Evolutionary conservation across 2,113 vertebrate species (phyloP).

Genomic region (Pachyramphus minor): DNA sequence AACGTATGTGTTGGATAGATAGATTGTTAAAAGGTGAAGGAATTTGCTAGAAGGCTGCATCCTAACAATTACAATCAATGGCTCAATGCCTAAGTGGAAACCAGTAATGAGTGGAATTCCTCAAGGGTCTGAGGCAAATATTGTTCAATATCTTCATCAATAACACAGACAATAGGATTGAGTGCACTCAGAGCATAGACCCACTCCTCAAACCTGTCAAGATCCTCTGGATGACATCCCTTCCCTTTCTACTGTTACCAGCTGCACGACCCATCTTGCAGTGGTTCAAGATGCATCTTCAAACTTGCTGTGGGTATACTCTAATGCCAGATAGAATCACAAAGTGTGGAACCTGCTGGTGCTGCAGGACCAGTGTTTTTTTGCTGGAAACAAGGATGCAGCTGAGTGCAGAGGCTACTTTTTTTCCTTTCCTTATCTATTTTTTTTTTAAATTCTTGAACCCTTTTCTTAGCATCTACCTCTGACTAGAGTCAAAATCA

Average conservation of each 20-base stretch:
- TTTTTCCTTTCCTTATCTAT: neutral
- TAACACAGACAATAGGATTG: no score
- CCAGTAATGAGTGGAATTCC: neutral
- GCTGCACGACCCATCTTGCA: neutral
- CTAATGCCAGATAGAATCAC: neutral
- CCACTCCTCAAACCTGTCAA: accelerated
- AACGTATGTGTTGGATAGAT: neutral
- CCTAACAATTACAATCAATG: neutral
- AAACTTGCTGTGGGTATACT: accelerated
- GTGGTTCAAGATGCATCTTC: neutral
- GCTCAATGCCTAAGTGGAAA: neutral
- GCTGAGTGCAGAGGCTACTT: neutral
- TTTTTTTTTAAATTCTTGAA: neutral
- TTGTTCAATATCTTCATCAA: neutral
- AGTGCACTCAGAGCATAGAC: neutral
- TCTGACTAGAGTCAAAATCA: neutral
- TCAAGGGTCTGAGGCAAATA: neutral
- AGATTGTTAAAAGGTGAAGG: neutral
- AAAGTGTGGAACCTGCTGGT: neutral
- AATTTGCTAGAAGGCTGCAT: neutral
- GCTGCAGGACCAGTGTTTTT: neutral
- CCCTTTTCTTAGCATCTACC: neutral
- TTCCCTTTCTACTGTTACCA: neutral
- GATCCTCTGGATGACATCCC: neutral
- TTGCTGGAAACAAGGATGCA: neutral